Evolutionary conservation across 2,797 vertebrate species (phyloP), one percentile per base, ranked within the genome.

Genomic region (Eupleurogrammus muticus): DNA sequence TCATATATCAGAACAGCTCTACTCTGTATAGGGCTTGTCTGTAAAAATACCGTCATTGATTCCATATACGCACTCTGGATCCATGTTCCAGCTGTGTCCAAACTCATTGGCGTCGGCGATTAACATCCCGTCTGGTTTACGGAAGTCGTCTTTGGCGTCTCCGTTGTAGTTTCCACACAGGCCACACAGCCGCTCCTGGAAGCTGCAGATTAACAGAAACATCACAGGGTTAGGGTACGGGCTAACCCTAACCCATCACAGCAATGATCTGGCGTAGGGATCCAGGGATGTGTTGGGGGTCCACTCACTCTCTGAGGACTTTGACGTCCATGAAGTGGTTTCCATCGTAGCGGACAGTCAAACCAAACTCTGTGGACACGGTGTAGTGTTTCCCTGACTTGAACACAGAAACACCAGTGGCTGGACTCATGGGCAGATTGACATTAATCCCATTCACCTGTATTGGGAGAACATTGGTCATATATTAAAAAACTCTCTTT

Each of bases 271-370:
- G n/a, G n/a, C n/a, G n/a, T n/a, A n/a, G n/a, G n/a, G n/a, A n/a
- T n/a, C n/a, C n/a, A n/a, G n/a, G n/a, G n/a, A 2, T 35, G 16
- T n/a, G 5, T 42, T 28, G n/a, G 19, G 20, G 32, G 24, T 35
- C 38, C 19, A 91, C 93, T 93, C 62, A 95, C 94, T 94, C 92
- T 85, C 90, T 85, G 70, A 85, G 91, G 9, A 94, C 87, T 92
- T 94, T 95, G 59, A 95, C 89, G 75, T 94, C 93, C 91, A 94
- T 91, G 57, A 79, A 92, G 75, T 94, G 89, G 76, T 93, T 94
- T 72, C 93, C 94, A 51, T 95, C 93, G 5, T 94, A 94, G 20
- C 93, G 92, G 68, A 94, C 93, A 11, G 86, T 93, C 44, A 95
- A 90, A n/a, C 94, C 93, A 83, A 95, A 93, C 55, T 77, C 56